phyloP scores from a whole-genome alignment of 2,113 vertebrate genomes.

The Raja brachyura region DNA sequence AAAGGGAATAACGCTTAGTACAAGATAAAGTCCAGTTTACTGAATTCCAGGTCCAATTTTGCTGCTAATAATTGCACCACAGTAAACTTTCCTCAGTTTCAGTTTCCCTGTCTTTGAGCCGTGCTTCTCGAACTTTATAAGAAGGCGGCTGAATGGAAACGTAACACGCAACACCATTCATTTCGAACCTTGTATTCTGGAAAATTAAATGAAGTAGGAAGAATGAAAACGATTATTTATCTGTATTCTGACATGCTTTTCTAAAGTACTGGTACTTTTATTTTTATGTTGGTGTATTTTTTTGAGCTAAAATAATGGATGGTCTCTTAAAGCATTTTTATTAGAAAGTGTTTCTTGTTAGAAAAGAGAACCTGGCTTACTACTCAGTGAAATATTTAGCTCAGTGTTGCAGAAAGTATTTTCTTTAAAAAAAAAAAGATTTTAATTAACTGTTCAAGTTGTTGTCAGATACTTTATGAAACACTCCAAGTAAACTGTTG shows the following conservation, averaged over 20 bases:
- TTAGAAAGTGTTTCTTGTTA: not conserved
- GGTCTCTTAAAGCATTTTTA: not conserved
- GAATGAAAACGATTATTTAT: conserved; percentile 7
- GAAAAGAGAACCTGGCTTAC: not conserved
- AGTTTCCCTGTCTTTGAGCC: no score
- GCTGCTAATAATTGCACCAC: no score
- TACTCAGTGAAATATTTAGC: not conserved
- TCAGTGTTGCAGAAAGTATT: not conserved
- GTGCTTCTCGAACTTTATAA: no score
- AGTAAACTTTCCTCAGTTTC: no score
- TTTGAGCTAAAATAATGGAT: no score
- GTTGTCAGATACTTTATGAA: not conserved
- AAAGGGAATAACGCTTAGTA: no score
- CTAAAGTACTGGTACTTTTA: not conserved
- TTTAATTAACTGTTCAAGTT: no score
- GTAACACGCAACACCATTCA: not conserved
- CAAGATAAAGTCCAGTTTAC: no score
- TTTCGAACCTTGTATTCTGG: not conserved
- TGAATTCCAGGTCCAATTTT: no score
- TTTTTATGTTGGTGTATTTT: not conserved
- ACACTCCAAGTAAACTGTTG: not conserved
- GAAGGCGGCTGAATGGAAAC: no score
- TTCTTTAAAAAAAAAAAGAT: no score
- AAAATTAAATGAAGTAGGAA: not conserved
- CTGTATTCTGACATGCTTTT: not conserved